phyloP scores from a whole-genome alignment of 2,113 vertebrate genomes.

The Tamias sibiricus region DNA sequence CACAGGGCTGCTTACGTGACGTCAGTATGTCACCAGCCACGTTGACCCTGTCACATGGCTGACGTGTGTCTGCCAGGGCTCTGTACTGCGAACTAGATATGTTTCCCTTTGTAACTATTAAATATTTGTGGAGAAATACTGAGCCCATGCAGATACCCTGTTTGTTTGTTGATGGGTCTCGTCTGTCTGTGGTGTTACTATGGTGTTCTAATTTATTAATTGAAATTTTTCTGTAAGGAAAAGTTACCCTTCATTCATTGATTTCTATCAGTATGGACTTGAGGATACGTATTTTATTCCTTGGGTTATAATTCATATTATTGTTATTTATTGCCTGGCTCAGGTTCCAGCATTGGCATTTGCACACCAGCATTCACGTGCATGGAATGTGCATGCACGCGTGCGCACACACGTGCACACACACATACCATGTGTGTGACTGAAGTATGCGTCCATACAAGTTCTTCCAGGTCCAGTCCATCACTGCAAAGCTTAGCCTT shows the following conservation, averaged over 20 bases:
- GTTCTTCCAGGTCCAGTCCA: not conserved
- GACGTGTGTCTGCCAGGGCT: not conserved
- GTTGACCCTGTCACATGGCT: not conserved
- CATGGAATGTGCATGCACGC: accelerated
- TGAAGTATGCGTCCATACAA: not conserved
- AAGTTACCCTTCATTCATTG: not conserved
- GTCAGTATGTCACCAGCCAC: not conserved
- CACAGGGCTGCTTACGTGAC: too few relatives aligned
- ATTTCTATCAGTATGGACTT: not conserved
- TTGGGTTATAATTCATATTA: not conserved
- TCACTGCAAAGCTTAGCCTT: not conserved
- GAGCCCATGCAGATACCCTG: not conserved
- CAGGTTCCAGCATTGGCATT: not conserved
- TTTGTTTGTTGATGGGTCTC: not conserved
- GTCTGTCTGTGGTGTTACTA: not conserved
- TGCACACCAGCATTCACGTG: not conserved
- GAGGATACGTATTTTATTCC: not conserved
- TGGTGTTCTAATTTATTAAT: not conserved
- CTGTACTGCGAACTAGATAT: not conserved
- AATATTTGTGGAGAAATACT: not conserved
- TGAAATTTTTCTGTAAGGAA: not conserved
- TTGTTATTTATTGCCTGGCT: not conserved
- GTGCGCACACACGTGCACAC: too few relatives aligned
- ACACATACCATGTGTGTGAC: accelerated
- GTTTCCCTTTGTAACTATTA: not conserved